Conservation (phyloP, 35 echinoderm and acorn worm genomes). For the Amphiura filiformis region DNA sequence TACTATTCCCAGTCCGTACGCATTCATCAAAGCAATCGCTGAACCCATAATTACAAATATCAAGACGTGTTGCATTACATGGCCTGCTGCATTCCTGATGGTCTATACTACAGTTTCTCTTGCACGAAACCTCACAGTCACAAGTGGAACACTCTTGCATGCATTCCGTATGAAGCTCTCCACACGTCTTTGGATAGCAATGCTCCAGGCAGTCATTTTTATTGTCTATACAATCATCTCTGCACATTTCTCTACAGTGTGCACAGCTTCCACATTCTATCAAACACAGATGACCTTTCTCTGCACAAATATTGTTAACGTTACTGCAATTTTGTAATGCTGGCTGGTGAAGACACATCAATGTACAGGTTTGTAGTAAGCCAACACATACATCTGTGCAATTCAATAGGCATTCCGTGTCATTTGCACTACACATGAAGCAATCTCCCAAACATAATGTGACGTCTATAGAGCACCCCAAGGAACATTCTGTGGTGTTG, state of each 20-base stretch:
- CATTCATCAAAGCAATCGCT: background rate
- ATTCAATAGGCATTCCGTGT: background rate
- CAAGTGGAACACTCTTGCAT: conserved; percentile 22
- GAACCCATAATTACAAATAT: background rate
- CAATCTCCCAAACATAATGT: background rate
- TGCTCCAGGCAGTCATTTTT: background rate
- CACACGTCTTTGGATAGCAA: conserved; percentile 24
- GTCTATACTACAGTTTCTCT: background rate
- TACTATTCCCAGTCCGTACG: background rate
- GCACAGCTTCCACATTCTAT: background rate
- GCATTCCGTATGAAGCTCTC: background rate
- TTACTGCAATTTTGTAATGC: conserved; percentile 29
- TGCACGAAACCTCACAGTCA: conserved; percentile 3
- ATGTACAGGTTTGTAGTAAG: background rate
- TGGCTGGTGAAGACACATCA: background rate
- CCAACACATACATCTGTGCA: background rate
- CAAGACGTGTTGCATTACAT: background rate
- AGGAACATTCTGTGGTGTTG: background rate
- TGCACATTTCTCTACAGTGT: conserved; percentile 4
- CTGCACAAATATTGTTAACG: conserved; percentile 13
- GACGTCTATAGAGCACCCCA: background rate
- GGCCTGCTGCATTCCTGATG: background rate
- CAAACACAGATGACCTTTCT: background rate
- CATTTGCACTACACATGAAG: background rate
- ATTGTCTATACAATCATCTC: conserved; percentile 21